Evolutionary conservation across 2,888 invertebrate species (phyloP).

Genomic region (Ceraclea dissimilis): DNA sequence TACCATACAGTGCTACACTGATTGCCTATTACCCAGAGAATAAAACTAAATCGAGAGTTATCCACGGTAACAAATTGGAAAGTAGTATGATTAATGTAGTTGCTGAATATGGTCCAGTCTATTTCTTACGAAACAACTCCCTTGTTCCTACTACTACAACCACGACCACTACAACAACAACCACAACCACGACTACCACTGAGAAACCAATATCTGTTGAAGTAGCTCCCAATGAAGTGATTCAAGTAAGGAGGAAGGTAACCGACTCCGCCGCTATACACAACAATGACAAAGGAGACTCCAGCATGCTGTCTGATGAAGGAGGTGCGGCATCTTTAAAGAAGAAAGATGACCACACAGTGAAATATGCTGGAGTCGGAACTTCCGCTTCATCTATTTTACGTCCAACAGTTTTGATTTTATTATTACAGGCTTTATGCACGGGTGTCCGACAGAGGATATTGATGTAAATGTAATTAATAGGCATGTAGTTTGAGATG

Average conservation of each 20-base stretch:
- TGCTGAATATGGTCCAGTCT: constrained; percentile 67
- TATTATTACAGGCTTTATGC: constrained; percentile 9
- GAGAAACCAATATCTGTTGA: constrained; percentile 44
- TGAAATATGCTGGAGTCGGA: constrained; percentile 20
- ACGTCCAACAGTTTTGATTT: constrained; percentile 9
- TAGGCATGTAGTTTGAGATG: constrained; percentile 5
- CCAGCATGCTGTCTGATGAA: constrained; percentile 36
- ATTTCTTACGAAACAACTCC: constrained; percentile 66
- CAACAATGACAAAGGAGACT: constrained; percentile 33
- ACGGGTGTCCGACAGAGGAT: constrained; percentile 13
- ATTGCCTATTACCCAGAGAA: constrained; percentile 61
- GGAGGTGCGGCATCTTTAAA: constrained; percentile 33
- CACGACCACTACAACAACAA: constrained; percentile 55
- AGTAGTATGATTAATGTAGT: constrained; percentile 60
- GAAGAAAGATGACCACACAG: constrained; percentile 31
- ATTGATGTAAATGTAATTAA: constrained; percentile 18
- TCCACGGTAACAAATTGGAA: constrained; percentile 59
- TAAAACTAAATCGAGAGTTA: constrained; percentile 49
- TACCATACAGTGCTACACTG: constrained; percentile 66
- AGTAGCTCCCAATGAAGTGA: constrained; percentile 29
- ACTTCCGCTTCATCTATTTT: constrained; percentile 11
- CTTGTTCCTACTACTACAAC: constrained; percentile 70
- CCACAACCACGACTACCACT: constrained; percentile 48
- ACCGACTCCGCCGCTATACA: constrained; percentile 28
- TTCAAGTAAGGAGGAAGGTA: constrained; percentile 27